These are phyloP conservation scores for Felis catus DNA, from an alignment of 2,113 vertebrate species.

Conservation along the genomic window DNA sequence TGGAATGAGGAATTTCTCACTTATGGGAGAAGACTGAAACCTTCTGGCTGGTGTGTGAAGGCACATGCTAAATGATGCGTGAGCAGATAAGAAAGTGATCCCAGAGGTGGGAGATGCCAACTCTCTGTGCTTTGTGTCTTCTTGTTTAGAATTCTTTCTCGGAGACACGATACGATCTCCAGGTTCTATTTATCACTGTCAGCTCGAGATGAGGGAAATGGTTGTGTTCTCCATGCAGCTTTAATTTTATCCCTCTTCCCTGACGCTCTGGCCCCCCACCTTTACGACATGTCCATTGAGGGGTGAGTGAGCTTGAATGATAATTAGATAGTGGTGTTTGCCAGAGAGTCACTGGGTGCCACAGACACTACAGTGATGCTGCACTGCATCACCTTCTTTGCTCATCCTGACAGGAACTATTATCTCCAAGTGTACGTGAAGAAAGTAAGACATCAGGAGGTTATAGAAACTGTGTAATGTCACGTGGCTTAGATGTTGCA, in stretches of 20 bases:
- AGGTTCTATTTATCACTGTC: neutral
- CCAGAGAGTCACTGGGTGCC: neutral
- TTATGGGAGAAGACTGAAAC: neutral
- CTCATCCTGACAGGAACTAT: neutral
- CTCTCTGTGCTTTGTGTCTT: neutral
- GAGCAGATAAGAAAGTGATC: neutral
- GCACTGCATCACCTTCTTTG: neutral
- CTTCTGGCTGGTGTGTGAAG: neutral
- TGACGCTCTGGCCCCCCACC: no score
- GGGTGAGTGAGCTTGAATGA: neutral
- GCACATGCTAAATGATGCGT: neutral
- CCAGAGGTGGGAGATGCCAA: neutral
- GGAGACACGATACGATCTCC: slow-evolving; percentile 15
- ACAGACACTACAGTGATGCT: neutral
- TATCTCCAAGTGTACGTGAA: neutral
- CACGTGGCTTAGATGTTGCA: neutral
- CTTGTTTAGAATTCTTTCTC: slow-evolving; percentile 64
- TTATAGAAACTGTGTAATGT: neutral
- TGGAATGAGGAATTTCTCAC: slow-evolving; percentile 38
- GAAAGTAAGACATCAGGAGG: neutral
- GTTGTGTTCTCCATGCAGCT: neutral
- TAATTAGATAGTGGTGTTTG: neutral
- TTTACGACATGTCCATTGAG: neutral
- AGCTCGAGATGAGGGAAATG: neutral
- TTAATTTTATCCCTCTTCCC: neutral